phyloP scores from a whole-genome alignment of 2,888 invertebrate species.

The Drosophila anomelani region DNA sequence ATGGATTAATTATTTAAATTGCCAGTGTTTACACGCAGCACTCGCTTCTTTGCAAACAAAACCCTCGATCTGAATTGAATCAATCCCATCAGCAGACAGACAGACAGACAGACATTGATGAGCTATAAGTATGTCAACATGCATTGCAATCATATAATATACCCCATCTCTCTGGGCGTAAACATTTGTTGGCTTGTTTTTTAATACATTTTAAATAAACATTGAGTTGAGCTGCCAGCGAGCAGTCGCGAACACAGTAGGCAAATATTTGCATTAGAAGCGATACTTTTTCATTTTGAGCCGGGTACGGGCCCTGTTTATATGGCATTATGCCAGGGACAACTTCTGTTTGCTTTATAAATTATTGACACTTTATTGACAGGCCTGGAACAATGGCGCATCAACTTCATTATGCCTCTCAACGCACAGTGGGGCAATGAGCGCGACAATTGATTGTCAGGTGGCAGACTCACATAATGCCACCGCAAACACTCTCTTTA shows the following conservation, averaged over 20 bases:
- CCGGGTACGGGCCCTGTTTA: conserved; percentile 48
- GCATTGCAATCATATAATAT: conserved; percentile 74
- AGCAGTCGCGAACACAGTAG: conserved; percentile 48
- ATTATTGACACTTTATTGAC: conserved; percentile 81
- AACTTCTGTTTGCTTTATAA: conserved; percentile 78
- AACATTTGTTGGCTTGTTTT: conserved; percentile 55
- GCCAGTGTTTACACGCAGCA: conserved; percentile 64
- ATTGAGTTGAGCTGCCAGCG: conserved; percentile 24
- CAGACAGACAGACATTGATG: conserved; percentile 61
- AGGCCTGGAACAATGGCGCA: conserved; percentile 45
- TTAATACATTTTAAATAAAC: conserved; percentile 80
- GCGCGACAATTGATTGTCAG: conserved; percentile 34
- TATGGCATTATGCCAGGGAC: conserved; percentile 60
- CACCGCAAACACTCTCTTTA: conserved; percentile 28
- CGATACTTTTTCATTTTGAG: conserved; percentile 34
- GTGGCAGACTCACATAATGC: conserved; percentile 2
- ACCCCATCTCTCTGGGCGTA: conserved; percentile 1
- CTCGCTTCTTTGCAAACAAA: conserved; percentile 49
- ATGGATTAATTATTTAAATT: conserved; percentile 76
- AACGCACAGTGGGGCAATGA: conserved; percentile 64
- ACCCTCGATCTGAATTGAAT: conserved; percentile 23
- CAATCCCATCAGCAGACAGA: conserved; percentile 15
- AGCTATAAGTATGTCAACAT: conserved; percentile 79
- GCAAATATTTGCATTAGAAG: conserved; percentile 78
- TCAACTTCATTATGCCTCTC: conserved; percentile 63